These are phyloP conservation scores for Morus bassanus DNA, from an alignment of 2,797 vertebrate species.

Conservation along the genomic window DNA sequence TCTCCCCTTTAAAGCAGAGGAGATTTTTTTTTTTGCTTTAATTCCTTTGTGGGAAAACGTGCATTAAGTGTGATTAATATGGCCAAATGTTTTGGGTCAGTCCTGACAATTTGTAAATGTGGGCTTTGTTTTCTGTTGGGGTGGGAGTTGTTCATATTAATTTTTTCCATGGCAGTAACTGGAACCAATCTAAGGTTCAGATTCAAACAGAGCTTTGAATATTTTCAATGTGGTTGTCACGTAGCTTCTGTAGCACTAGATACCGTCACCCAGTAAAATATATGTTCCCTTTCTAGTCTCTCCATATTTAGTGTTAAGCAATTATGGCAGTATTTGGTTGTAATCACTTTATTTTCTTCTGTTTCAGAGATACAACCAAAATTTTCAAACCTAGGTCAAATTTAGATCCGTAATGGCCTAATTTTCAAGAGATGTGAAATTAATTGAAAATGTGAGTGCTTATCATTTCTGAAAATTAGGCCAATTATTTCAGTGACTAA, in stretches of 20 bases:
- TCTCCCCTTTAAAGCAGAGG: neutral
- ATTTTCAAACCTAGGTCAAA: slow-evolving; percentile 41
- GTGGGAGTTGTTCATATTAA: neutral
- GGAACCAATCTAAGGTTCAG: neutral
- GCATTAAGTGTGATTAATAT: neutral
- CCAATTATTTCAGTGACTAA: slow-evolving; percentile 58
- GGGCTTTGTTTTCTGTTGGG: neutral
- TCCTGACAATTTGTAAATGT: neutral
- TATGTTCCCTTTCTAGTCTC: neutral
- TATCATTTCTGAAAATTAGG: slow-evolving; percentile 55
- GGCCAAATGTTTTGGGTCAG: neutral
- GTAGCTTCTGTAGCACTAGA: neutral
- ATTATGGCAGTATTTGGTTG: neutral
- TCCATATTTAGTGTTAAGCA: neutral
- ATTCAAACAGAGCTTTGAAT: neutral
- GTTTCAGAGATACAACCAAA: neutral
- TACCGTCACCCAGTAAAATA: neutral
- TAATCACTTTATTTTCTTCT: neutral
- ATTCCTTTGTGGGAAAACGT: neutral
- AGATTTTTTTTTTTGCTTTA: neutral
- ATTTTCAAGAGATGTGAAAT: slow-evolving; percentile 55
- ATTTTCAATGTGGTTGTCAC: neutral
- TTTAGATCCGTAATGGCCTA: slow-evolving; percentile 30
- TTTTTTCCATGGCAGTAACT: neutral
- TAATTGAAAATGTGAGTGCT: slow-evolving; percentile 53